phyloP scores from a whole-genome alignment of 2,888 invertebrate species.

The Phalera bucephala region DNA sequence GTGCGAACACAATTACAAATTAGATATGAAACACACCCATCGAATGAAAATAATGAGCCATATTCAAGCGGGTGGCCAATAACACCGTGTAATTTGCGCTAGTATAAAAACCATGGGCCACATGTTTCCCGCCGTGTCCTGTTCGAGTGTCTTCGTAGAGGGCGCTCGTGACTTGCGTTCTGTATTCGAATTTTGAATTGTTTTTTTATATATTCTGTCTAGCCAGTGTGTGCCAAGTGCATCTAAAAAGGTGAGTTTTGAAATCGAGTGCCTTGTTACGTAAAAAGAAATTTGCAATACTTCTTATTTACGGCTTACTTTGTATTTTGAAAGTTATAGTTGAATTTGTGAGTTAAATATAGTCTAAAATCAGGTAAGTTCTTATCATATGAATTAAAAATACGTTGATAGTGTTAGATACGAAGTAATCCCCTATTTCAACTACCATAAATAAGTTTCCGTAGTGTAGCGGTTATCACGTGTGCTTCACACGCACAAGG shows the following conservation, averaged over 20 bases:
- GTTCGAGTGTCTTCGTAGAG: conserved; percentile 43
- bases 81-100: conserved; percentile 57
- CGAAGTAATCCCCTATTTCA: too few species aligned
- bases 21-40: conserved; percentile 68
- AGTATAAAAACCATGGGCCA: conserved; percentile 61
- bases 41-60: conserved; percentile 62
- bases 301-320: too few species aligned
- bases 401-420: too few species aligned
- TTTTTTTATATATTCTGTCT: conserved; percentile 23
- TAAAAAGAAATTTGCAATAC: neutral
- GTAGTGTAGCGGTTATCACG: conserved; percentile 91
- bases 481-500: conserved; percentile 91
- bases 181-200: conserved; percentile 28
- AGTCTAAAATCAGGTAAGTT: too few species aligned
- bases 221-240: conserved; percentile 15
- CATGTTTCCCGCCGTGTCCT: conserved; percentile 38
- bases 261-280: neutral
- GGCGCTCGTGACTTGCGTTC: conserved; percentile 48
- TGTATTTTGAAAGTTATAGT: too few species aligned
- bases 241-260: conserved; percentile 39
- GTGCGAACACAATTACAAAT: conserved; percentile 67
- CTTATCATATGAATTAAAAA: too few species aligned
- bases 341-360: too few species aligned
- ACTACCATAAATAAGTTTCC: conserved; percentile 73
- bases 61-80: conserved; percentile 77